Evolutionary conservation across 2,797 vertebrate species (phyloP).

Genomic region (Centroberyx gerrardi): DNA sequence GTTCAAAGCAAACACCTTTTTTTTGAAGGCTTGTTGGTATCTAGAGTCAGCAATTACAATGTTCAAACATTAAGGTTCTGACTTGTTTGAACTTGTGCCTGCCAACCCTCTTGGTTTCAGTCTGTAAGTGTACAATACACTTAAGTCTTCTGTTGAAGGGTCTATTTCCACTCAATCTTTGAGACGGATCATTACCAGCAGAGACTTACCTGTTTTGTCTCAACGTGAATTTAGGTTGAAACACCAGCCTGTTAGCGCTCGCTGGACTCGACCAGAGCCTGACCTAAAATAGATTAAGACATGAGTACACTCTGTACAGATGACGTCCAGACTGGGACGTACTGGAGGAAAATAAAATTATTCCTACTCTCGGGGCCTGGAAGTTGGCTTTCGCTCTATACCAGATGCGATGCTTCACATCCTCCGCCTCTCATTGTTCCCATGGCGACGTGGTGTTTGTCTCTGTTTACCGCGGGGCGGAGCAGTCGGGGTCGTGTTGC

Average conservation of each 20-base stretch:
- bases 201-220: background rate
- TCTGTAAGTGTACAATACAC: background rate
- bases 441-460: constrained; percentile 64
- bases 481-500: background rate
- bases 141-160: too few relatives aligned
- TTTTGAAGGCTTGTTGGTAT: too few relatives aligned
- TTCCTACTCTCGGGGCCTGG: constrained; percentile 12
- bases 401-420: constrained; percentile 57
- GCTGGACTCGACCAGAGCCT: background rate
- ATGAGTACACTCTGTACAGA: background rate
- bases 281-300: constrained; percentile 25
- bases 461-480: constrained; percentile 52
- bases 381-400: constrained; percentile 1
- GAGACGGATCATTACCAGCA: too few relatives aligned
- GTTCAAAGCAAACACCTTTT: too few relatives aligned
- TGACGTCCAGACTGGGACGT: background rate
- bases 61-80: too few relatives aligned
- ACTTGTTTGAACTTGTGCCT: too few relatives aligned
- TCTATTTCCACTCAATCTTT: too few relatives aligned
- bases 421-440: constrained; percentile 41
- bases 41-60: too few relatives aligned
- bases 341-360: constrained; percentile 23
- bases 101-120: background rate
- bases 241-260: background rate
- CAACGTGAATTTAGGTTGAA: constrained; percentile 1